These are phyloP conservation scores for Drosophila funebris DNA, from an alignment of 1,140 invertebrate genomes.

Conservation along the genomic window DNA sequence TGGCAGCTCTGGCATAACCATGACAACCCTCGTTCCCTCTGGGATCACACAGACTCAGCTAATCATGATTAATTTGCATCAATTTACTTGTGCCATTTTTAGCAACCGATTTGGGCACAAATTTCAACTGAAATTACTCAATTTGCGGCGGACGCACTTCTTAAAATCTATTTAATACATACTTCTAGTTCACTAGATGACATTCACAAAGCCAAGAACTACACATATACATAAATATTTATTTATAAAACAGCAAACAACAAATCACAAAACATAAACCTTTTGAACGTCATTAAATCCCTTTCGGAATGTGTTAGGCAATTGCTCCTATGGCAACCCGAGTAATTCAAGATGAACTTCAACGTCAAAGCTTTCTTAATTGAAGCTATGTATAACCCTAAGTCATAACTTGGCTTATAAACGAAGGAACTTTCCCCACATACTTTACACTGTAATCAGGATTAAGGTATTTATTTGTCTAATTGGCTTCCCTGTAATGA, in stretches of 20 bases:
- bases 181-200: neutral
- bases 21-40: conserved; percentile 23
- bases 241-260: neutral
- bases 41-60: conserved; percentile 37
- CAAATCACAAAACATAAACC: neutral
- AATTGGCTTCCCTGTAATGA: neutral
- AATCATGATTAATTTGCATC: conserved; percentile 82
- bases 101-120: conserved; percentile 47
- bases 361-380: conserved; percentile 1
- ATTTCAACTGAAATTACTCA: conserved; percentile 19
- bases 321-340: neutral
- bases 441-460: neutral
- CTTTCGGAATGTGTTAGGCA: neutral
- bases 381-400: neutral
- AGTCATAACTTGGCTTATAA: neutral
- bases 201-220: neutral
- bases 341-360: conserved; percentile 3
- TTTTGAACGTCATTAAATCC: neutral
- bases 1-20: no score
- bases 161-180: neutral
- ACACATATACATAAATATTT: neutral
- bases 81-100: conserved; percentile 70
- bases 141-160: neutral
- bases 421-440: neutral
- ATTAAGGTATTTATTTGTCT: neutral